phyloP scores from a whole-genome alignment of 1,140 invertebrate genomes.

The Musca vetustissima region DNA sequence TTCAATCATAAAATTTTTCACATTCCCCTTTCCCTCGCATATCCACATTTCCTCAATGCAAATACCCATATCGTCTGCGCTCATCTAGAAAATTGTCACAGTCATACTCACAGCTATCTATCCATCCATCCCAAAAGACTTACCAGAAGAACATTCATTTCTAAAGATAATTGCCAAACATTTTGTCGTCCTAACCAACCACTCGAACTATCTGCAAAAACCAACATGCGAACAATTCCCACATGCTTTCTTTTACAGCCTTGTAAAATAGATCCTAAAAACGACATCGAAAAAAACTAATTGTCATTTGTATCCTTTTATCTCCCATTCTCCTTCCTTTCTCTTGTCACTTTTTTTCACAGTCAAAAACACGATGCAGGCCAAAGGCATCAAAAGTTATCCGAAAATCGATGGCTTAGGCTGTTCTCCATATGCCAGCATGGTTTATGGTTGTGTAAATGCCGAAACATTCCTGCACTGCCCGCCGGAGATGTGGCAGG shows the following conservation, averaged over 20 bases:
- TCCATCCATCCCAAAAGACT: too few species aligned
- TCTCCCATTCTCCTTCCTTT: neutral
- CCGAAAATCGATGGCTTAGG: constrained; percentile 39
- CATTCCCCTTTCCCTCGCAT: too few species aligned
- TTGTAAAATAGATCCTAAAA: too few species aligned
- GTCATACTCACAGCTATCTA: neutral
- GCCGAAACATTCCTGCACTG: constrained; percentile 51
- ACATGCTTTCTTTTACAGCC: neutral
- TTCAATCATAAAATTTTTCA: too few species aligned
- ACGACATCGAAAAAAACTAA: neutral
- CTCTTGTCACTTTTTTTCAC: neutral
- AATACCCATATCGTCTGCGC: neutral
- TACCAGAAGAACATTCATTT: too few species aligned
- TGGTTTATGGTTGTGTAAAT: constrained; percentile 51
- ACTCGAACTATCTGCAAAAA: too few species aligned
- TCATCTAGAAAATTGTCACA: neutral
- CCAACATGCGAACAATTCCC: too few species aligned
- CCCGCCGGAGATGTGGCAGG: constrained; percentile 44
- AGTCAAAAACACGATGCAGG: constrained; percentile 41
- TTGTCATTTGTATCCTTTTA: constrained; percentile 9
- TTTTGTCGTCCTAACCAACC: too few species aligned
- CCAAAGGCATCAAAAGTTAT: constrained; percentile 34
- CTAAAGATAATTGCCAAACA: too few species aligned
- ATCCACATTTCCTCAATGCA: neutral
- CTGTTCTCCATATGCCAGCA: constrained; percentile 48